These are phyloP conservation scores for Engraulis encrasicolus DNA, from an alignment of 2,113 vertebrate species.

Conservation along the genomic window DNA sequence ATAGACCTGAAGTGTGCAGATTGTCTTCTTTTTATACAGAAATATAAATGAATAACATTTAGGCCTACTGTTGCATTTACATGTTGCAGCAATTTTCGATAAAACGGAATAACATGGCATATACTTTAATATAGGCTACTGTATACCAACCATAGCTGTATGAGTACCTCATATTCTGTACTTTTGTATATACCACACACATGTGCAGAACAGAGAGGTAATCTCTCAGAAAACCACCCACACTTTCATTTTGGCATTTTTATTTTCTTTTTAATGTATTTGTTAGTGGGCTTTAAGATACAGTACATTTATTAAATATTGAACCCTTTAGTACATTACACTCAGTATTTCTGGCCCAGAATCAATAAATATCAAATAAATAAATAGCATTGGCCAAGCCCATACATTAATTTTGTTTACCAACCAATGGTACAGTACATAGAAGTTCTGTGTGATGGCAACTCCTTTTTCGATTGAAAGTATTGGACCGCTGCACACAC, in stretches of 20 bases:
- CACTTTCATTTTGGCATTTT: not conserved
- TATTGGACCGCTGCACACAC: too few species aligned
- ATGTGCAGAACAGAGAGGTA: not conserved
- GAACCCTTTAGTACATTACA: not conserved
- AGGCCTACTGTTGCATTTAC: too few species aligned
- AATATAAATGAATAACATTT: too few species aligned
- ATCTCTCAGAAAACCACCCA: not conserved
- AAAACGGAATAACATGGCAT: too few species aligned
- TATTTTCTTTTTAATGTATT: not conserved
- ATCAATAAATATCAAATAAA: not conserved
- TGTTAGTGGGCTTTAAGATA: not conserved
- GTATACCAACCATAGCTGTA: too few species aligned
- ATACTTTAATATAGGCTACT: too few species aligned
- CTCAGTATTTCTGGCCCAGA: not conserved
- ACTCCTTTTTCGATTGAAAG: not conserved
- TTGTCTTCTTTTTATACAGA: too few species aligned
- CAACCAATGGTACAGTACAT: not conserved
- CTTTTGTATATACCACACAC: too few species aligned
- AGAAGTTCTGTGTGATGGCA: too few species aligned
- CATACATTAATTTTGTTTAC: not conserved
- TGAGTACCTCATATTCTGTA: too few species aligned
- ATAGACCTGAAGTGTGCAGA: too few species aligned
- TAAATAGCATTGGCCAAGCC: not conserved
- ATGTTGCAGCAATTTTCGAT: too few species aligned
- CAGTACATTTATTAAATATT: not conserved